Conservation (phyloP, 2,888 invertebrate genomes). For the Molorchus minor region DNA sequence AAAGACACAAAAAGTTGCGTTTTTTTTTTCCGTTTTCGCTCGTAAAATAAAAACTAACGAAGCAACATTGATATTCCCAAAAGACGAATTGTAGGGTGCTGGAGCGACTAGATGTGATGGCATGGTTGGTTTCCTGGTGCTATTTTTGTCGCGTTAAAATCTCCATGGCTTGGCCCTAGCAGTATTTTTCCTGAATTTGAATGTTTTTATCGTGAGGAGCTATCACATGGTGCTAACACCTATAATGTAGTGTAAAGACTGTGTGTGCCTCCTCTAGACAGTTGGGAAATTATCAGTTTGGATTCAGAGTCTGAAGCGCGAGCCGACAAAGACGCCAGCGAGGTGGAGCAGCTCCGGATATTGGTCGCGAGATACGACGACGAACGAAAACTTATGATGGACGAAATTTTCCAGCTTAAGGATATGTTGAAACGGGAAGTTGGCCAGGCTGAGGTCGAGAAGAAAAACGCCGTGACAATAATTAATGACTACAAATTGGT, state of each 20-base stretch:
- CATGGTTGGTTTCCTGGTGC: too few relatives aligned
- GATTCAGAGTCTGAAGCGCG: constrained; percentile 69
- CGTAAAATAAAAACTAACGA: too few relatives aligned
- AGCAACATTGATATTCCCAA: too few relatives aligned
- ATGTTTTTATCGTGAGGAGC: constrained; percentile 18
- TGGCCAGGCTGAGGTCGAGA: constrained; percentile 76
- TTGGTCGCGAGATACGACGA: constrained; percentile 77
- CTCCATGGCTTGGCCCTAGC: too few relatives aligned
- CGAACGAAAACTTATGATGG: constrained; percentile 63
- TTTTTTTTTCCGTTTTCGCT: too few relatives aligned
- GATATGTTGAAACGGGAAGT: constrained; percentile 81
- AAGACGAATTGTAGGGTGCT: too few relatives aligned
- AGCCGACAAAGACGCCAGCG: constrained; percentile 68
- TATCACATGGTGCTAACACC: constrained; percentile 39
- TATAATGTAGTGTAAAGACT: constrained; percentile 38
- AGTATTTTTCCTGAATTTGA: not conserved
- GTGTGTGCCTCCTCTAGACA: constrained; percentile 56
- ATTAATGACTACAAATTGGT: constrained; percentile 93
- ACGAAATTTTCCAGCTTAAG: constrained; percentile 70
- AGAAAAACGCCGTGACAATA: constrained; percentile 79
- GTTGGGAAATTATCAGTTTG: constrained; percentile 63
- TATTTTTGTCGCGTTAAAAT: too few relatives aligned
- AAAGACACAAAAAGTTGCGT: too few relatives aligned
- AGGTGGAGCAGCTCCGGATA: constrained; percentile 66
- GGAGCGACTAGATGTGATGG: too few relatives aligned